These are phyloP conservation scores for Porites divaricata DNA, from an alignment of 92 coral and sea anemone species.

Conservation along the genomic window DNA sequence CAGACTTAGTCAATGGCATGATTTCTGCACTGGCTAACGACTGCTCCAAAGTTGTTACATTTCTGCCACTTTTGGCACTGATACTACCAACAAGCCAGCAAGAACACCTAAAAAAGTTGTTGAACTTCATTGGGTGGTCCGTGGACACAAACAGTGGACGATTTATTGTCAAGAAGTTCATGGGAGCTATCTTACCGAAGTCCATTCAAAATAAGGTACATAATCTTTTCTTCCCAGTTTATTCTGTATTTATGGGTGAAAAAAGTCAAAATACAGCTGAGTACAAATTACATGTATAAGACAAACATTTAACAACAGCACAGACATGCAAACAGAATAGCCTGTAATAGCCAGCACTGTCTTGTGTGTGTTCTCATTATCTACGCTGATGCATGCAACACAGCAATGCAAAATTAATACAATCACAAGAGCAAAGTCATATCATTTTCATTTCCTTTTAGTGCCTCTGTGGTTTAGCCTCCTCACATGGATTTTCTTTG, in stretches of 20 bases:
- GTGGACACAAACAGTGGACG: conserved; percentile 31
- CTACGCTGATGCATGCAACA: no score
- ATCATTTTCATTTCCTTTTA: no score
- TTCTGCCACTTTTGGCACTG: conserved; percentile 72
- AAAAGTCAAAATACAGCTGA: background rate
- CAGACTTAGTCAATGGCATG: conserved; percentile 67
- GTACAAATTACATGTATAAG: no score
- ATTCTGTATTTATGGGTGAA: background rate
- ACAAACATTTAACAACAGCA: no score
- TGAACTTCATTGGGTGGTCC: conserved; percentile 76
- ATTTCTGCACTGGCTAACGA: conserved; percentile 41
- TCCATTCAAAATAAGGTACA: conserved; percentile 37
- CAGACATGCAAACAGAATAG: no score
- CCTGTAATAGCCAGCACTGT: no score
- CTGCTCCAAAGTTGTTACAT: conserved; percentile 35
- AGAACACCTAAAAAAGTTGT: conserved; percentile 76
- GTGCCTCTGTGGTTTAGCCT: no score
- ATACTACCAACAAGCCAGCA: conserved; percentile 65
- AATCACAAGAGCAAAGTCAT: no score
- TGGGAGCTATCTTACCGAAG: conserved; percentile 79
- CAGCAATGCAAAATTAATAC: no score
- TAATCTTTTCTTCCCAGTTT: background rate
- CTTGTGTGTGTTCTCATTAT: no score
- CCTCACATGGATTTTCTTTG: no score
- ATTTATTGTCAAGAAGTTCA: conserved; percentile 74